Conservation (phyloP, 53 echinoderm and acorn worm species). For the Luidia sarsii region DNA sequence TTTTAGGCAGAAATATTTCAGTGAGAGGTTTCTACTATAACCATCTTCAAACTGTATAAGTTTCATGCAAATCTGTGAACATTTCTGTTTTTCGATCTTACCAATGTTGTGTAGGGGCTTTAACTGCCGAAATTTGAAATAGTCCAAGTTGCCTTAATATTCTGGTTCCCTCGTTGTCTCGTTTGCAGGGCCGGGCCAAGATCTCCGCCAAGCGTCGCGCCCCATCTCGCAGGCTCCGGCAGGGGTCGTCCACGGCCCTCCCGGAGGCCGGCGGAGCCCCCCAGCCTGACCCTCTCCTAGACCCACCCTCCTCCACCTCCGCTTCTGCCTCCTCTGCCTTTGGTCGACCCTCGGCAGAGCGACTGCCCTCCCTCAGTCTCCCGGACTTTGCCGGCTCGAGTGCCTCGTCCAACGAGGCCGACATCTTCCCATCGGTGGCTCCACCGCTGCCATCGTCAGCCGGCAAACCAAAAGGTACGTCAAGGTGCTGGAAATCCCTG, state of each 20-base stretch:
- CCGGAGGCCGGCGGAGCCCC: not conserved
- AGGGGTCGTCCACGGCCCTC: slow-evolving; percentile 39
- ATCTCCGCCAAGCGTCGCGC: slow-evolving; percentile 61
- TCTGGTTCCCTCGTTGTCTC: too few relatives aligned
- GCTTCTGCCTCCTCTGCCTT: not conserved
- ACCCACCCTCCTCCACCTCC: not conserved
- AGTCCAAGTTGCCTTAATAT: too few relatives aligned
- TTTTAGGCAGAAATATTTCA: too few relatives aligned
- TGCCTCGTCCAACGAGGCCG: not conserved
- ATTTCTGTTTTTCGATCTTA: too few relatives aligned
- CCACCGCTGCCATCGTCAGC: not conserved
- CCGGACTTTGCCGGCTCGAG: not conserved
- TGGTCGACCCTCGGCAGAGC: not conserved
- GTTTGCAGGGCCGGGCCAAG: slow-evolving; percentile 49
- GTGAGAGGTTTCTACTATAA: too few relatives aligned
- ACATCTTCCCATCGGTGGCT: not conserved
- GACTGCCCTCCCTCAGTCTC: not conserved
- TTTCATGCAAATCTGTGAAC: too few relatives aligned
- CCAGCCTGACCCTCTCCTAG: too few relatives aligned
- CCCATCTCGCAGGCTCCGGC: slow-evolving; percentile 57
- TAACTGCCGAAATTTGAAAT: too few relatives aligned
- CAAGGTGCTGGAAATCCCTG: not conserved
- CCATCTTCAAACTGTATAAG: too few relatives aligned
- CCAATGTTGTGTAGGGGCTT: too few relatives aligned
- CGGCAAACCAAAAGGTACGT: slow-evolving; percentile 9